Conservation (phyloP, 1,140 invertebrate genomes). For the Harlomillsia oculata region DNA sequence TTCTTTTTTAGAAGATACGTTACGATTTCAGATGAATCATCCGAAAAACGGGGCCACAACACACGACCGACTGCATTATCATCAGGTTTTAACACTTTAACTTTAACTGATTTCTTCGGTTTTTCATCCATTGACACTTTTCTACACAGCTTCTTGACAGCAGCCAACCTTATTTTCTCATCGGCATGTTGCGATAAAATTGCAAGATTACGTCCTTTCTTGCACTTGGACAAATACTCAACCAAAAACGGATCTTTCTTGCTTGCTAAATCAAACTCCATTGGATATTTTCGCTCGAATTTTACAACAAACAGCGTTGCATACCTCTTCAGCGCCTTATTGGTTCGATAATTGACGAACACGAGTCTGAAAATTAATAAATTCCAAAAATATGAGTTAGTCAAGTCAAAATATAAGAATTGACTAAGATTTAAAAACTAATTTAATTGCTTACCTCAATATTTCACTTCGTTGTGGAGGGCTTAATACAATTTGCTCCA, state of each 20-base stretch:
- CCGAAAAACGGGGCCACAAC: constrained; percentile 16
- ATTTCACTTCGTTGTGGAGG: constrained; percentile 22
- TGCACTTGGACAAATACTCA: constrained; percentile 8
- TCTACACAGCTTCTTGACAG: constrained; percentile 9
- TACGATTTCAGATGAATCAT: constrained; percentile 19
- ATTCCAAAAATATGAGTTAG: too few relatives aligned
- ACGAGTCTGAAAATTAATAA: constrained; percentile 1
- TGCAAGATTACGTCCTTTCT: constrained; percentile 11
- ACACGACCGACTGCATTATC: neutral
- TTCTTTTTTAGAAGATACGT: constrained; percentile 8
- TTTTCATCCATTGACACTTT: neutral
- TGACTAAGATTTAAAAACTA: neutral
- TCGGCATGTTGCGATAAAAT: constrained; percentile 20
- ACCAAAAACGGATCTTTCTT: constrained; percentile 19
- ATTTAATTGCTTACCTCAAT: constrained; percentile 19
- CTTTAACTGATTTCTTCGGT: neutral
- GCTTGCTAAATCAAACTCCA: constrained; percentile 27
- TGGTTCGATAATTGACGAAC: constrained; percentile 9
- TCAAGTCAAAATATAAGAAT: neutral
- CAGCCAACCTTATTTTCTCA: neutral
- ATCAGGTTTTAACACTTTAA: neutral
- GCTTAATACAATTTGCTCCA: constrained; percentile 9
- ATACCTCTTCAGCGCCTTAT: neutral
- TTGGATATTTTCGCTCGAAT: constrained; percentile 30
- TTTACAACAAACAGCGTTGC: constrained; percentile 7